Evolutionary conservation across 2,797 vertebrate genomes (phyloP).

Genomic region (Crocidura indochinensis): DNA sequence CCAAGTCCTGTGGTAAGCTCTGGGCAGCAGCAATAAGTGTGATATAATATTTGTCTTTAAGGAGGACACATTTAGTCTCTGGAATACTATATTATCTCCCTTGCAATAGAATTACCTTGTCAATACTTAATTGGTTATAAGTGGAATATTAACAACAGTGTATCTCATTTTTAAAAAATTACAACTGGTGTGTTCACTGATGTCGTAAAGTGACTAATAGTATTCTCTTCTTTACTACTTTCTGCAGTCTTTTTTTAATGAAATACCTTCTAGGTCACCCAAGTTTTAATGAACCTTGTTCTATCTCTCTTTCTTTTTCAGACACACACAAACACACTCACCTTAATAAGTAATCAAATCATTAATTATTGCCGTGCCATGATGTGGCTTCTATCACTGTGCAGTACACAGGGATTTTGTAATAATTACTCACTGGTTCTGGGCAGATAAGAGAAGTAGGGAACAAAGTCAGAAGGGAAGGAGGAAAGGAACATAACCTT

Average conservation of each 20-base stretch:
- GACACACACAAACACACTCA: neutral
- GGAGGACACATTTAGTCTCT: slow-evolving; percentile 68
- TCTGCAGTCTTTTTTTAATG: slow-evolving; percentile 40
- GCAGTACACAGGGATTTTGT: slow-evolving; percentile 52
- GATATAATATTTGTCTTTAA: slow-evolving; percentile 73
- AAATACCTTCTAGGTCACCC: neutral
- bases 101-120: slow-evolving; percentile 66
- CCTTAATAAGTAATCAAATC: slow-evolving; percentile 25
- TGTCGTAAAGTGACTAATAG: slow-evolving; percentile 34
- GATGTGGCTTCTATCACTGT: neutral
- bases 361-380: neutral
- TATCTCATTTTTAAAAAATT: slow-evolving; percentile 60
- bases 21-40: slow-evolving; percentile 69
- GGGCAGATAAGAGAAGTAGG: slow-evolving; percentile 43
- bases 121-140: slow-evolving; percentile 79
- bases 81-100: slow-evolving; percentile 58
- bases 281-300: slow-evolving; percentile 2
- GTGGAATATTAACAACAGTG: slow-evolving; percentile 70
- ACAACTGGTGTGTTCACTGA: slow-evolving; percentile 20
- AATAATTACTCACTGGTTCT: slow-evolving; percentile 50
- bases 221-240: slow-evolving; percentile 43
- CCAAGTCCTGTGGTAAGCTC: slow-evolving; percentile 74
- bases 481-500: slow-evolving; percentile 75
- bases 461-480: slow-evolving; percentile 74
- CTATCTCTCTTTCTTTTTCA: neutral